A percentile compares a stretch with the other conserved stretches of the same genome.
Evolutionary conservation across 2,888 invertebrate genomes (phyloP).

Genomic region (Chrysolina americana): DNA sequence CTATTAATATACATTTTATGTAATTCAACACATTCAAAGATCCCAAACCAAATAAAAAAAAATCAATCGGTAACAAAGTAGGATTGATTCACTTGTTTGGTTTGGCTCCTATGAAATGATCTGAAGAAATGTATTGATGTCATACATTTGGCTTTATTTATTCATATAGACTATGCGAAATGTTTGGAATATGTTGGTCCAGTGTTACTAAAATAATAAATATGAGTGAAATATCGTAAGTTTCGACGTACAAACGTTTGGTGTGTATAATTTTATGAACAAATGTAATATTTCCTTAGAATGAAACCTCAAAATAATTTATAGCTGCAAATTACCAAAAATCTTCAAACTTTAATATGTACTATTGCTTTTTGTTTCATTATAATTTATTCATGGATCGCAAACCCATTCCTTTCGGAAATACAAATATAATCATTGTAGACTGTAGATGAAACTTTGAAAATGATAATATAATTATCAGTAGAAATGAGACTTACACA

Average conservation of each 20-base stretch:
- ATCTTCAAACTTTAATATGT: too few relatives aligned
- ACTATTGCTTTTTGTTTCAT: too few relatives aligned
- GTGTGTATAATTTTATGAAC: background rate
- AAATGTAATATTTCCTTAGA: too few relatives aligned
- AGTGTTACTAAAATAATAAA: background rate
- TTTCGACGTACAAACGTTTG: background rate
- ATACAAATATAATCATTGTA: too few relatives aligned
- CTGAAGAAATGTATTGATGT: background rate
- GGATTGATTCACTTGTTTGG: background rate
- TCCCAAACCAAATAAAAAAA: background rate
- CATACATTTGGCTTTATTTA: background rate
- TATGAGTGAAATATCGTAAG: background rate
- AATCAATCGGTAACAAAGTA: background rate
- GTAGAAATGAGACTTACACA: too few relatives aligned
- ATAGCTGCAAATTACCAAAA: too few relatives aligned
- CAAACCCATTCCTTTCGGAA: too few relatives aligned
- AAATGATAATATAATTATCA: too few relatives aligned
- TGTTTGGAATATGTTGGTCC: background rate
- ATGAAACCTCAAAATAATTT: too few relatives aligned
- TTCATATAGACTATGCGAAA: background rate
- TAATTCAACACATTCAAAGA: slow-evolving; percentile 3
- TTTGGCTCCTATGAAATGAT: background rate
- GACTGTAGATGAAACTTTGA: too few relatives aligned
- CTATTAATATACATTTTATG: slow-evolving; percentile 21
- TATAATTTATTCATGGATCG: too few relatives aligned